A percentile compares a stretch with the other conserved stretches of the same genome.
phyloP scores from a whole-genome alignment of 2,888 invertebrate genomes.

The Aspidiotus destructor region DNA sequence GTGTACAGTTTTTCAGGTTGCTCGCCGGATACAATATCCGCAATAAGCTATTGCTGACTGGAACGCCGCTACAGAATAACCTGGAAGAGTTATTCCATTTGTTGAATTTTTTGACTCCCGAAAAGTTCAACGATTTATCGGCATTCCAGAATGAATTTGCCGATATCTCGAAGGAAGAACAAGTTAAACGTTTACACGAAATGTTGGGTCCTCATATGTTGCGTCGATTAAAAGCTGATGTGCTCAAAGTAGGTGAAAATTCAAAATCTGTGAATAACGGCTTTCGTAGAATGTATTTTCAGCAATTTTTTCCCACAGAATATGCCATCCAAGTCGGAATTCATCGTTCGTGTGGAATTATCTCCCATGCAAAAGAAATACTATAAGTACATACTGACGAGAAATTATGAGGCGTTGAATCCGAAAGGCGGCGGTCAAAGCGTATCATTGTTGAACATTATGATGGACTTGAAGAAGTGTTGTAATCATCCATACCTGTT shows the following conservation, averaged over 20 bases:
- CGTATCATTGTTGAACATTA: slow-evolving; percentile 92
- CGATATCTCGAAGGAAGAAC: slow-evolving; percentile 97
- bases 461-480: slow-evolving; percentile 99
- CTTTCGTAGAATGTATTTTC: not conserved
- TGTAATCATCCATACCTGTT: slow-evolving; percentile 99
- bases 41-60: slow-evolving; percentile 91
- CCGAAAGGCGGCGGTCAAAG: slow-evolving; percentile 87
- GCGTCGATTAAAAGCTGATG: slow-evolving; percentile 95
- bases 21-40: slow-evolving; percentile 83
- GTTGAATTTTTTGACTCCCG: slow-evolving; percentile 90
- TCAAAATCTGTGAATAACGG: not conserved
- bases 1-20: slow-evolving; percentile 71
- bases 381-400: slow-evolving; percentile 96
- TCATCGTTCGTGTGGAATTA: slow-evolving; percentile 95
- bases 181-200: slow-evolving; percentile 97
- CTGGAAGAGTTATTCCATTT: slow-evolving; percentile 98
- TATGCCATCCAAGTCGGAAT: slow-evolving; percentile 99
- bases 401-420: slow-evolving; percentile 96
- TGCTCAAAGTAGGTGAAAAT: slow-evolving; percentile 58
- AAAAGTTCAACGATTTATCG: slow-evolving; percentile 88
- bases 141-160: slow-evolving; percentile 97
- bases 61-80: slow-evolving; percentile 98
- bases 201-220: slow-evolving; percentile 98
- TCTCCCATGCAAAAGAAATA: slow-evolving; percentile 99
- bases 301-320: slow-evolving; percentile 46